Evolutionary conservation across 2,113 vertebrate species (phyloP).

Genomic region (Pteropus alecto): DNA sequence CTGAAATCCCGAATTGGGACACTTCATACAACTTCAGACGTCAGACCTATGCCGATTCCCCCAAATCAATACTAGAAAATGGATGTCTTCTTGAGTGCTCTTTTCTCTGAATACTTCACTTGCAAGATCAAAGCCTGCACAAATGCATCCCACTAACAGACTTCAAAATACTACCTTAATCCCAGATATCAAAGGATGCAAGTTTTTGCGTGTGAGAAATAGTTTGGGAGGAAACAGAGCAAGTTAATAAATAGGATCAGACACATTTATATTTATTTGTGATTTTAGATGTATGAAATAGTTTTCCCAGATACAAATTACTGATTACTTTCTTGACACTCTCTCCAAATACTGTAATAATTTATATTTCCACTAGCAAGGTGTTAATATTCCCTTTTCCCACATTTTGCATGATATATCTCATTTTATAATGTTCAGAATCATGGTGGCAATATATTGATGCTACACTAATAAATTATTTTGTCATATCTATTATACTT

Average conservation of each 20-base stretch:
- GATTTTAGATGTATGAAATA: neutral
- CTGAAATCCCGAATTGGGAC: neutral
- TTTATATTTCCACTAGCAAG: neutral
- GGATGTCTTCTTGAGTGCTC: neutral
- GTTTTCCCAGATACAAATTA: neutral
- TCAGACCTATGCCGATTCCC: neutral
- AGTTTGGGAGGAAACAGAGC: neutral
- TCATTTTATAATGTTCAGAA: neutral
- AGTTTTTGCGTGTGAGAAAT: neutral
- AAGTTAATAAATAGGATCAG: neutral
- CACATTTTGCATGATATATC: neutral
- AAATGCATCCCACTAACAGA: neutral
- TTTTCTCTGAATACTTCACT: neutral
- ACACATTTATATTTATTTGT: neutral
- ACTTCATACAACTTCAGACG: neutral
- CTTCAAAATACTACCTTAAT: neutral
- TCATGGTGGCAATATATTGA: neutral
- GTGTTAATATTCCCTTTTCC: neutral
- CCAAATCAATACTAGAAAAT: neutral
- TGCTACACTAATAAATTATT: neutral
- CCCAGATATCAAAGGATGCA: neutral
- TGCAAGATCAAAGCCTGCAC: neutral
- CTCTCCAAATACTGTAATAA: neutral
- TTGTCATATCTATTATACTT: neutral
- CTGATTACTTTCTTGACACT: neutral